Evolutionary conservation across 2,888 invertebrate species (phyloP), one percentile per base, ranked within the genome.

Genomic region (Invenusta paracnida): DNA sequence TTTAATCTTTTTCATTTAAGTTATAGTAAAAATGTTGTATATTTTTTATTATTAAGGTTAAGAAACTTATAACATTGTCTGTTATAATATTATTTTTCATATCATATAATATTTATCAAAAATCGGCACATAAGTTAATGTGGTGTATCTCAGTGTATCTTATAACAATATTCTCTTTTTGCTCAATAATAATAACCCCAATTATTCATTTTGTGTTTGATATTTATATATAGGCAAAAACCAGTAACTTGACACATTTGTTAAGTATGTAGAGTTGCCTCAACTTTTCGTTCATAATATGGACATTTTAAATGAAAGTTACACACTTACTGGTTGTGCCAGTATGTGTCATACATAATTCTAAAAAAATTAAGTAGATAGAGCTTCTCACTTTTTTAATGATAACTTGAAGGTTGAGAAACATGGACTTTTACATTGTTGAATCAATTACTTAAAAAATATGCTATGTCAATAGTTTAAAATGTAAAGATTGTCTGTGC

Each of bases 401-500:
- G 73, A 73, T 23, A 73, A 73, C 73, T 73, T 73, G 73, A 73
- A 73, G 73, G 73, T 73, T 13, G 27, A 73, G 73, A 73, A 73
- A 73, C 73, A 73, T 73, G 25, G 5, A 48, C 23, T 73, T 73
- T 73, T 73, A 73, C 27, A 73, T 23, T 2, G 25, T 73, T 73
- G 73, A 23, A 73, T 73, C 73, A 73, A 73, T 73, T 23, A 25
- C 23, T 73, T 73, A 25, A 13, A 5, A 73, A 73, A 25, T 73
- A 73, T 13, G 73, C 73, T 73, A n/a, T 73, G 73, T 73, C 73
- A 73, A 73, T 23, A 73, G 17, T 73, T 73, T 73, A 73, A 73
- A 73, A 73, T 73, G 73, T 73, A 73, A 73, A 73, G 73, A 73
- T 73, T 73, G 48, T 48, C 48, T 48, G 48, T 48, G 48, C 48